A percentile compares a stretch with the other conserved stretches of the same genome.
Conservation (phyloP, 2,113 vertebrate species). For the Elanoides forficatus region DNA sequence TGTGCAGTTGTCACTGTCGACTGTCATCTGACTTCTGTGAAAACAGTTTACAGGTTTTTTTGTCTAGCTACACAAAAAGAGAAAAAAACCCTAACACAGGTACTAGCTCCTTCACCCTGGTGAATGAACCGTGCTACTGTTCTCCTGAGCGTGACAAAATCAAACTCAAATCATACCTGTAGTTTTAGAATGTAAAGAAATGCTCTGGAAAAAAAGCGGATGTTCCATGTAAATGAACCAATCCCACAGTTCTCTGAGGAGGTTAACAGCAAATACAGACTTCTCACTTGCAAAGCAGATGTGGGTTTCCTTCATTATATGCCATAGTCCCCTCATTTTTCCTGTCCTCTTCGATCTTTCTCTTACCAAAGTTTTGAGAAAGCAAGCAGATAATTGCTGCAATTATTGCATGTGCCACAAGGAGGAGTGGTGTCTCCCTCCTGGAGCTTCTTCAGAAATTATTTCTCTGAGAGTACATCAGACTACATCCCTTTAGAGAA, state of each 20-base stretch:
- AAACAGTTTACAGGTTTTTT: background rate
- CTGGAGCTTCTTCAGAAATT: background rate
- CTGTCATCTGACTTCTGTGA: background rate
- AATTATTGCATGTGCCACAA: background rate
- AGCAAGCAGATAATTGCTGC: background rate
- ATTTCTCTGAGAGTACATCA: background rate
- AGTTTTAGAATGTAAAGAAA: background rate
- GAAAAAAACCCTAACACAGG: fast-evolving
- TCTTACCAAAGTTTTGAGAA: background rate
- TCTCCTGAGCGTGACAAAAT: background rate
- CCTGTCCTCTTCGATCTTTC: background rate
- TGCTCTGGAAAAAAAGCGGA: background rate
- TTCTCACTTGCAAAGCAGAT: background rate
- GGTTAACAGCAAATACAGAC: background rate
- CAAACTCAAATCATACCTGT: background rate
- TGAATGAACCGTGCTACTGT: background rate
- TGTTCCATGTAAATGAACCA: background rate
- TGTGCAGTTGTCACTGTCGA: background rate
- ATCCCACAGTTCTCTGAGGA: background rate
- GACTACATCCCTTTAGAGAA: background rate
- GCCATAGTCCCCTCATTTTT: background rate
- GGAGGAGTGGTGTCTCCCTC: background rate
- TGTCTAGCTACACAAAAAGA: background rate
- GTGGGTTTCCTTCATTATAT: background rate
- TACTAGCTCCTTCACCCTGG: background rate